A percentile compares a stretch with the other conserved stretches of the same genome.
These are phyloP conservation scores for Sinonovacula constricta DNA, from an alignment of 1,140 invertebrate genomes.

Conservation along the genomic window DNA sequence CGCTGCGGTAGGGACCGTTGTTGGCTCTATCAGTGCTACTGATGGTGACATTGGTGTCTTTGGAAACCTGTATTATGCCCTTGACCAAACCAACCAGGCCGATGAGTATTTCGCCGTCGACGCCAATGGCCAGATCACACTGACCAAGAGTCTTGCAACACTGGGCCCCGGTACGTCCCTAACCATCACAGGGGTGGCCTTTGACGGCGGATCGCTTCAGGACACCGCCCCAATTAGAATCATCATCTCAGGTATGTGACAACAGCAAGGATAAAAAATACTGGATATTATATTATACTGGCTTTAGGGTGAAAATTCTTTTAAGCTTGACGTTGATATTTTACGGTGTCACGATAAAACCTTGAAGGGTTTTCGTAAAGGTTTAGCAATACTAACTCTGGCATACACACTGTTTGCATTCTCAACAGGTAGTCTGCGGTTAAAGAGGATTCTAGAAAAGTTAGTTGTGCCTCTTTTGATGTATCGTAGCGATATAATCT, in stretches of 20 bases:
- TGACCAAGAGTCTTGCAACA: neutral
- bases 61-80: conserved; percentile 17
- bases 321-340: no score
- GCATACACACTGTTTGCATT: no score
- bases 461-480: no score
- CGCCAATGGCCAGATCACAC: neutral
- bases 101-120: conserved; percentile 19
- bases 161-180: conserved; percentile 11
- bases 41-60: conserved; percentile 14
- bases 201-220: neutral
- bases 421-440: no score
- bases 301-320: no score
- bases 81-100: conserved; percentile 9
- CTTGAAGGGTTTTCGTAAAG: no score
- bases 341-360: no score
- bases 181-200: neutral
- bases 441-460: no score
- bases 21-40: conserved; percentile 24
- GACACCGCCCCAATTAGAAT: conserved; percentile 8
- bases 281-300: no score
- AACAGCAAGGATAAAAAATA: no score
- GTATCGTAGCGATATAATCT: no score
- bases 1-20: conserved; percentile 7
- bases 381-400: no score
- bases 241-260: conserved; percentile 24